Base-by-base conservation (phyloP, 37 sponge, comb jelly and placozoan genomes). In the Corticium candelabrum region DNA sequence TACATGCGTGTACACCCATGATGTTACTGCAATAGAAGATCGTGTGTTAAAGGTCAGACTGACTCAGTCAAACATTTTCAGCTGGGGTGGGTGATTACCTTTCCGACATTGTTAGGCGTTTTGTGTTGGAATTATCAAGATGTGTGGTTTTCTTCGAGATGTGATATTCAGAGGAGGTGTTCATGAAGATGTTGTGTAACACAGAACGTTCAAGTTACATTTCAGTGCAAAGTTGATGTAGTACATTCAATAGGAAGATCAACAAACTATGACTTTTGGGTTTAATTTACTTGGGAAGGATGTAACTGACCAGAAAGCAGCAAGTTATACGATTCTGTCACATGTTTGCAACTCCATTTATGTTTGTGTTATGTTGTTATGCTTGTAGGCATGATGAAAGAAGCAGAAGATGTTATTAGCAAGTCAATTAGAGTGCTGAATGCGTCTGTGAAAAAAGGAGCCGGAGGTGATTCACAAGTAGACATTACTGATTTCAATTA, bases 1-100 rank as follows among this genome's bases (percentile, higher is more conserved):
- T 81, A 92, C 99, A 0, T 90, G 96, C 79, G 75, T 87, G 80
- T 92, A 92, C 67, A 77, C 92, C 2, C 87, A 86, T n/a, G 85
- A 86, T 29, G 74, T 79, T 0, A 37, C 77, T 0, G 32, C 37
- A 11, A 70, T 92, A 0, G 82, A 92, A 69, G 72, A 88, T 70
- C 29, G 31, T 4, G 29, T 29, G 5, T 7, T 70, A 34, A 70
- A 70, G 73, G 73, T 70, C 5, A 43, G 56, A 21, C 11, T 43
- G 56, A 21, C 11, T 43, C 56, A 21, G 11, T 43, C 11, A 43
- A 43, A n/a, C n/a, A n/a, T n/a, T n/a, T n/a, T n/a, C n/a, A n/a
- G n/a, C n/a, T n/a, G n/a, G n/a, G n/a, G 62, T 50, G 21, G 11
- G 62, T 21, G 62, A 50, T 50, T 50, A 27, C 33, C 33, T 70